These are phyloP conservation scores for Frieseomelitta varia DNA, from an alignment of 1,140 invertebrate genomes.

Conservation along the genomic window DNA sequence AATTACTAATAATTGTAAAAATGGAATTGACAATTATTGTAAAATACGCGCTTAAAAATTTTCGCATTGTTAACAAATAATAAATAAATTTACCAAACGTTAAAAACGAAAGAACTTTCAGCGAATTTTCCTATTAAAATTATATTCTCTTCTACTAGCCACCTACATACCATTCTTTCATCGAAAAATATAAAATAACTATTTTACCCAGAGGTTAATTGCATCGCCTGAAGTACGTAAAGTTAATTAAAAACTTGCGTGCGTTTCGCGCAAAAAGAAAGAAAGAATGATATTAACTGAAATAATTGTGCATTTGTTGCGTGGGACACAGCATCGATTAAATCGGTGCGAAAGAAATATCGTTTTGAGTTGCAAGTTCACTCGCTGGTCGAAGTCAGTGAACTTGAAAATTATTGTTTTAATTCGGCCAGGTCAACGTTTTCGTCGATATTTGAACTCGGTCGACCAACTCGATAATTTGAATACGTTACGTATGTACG, in stretches of 20 bases:
- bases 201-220: neutral
- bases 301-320: neutral
- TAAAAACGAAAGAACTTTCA: too few species aligned
- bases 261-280: neutral
- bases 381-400: neutral
- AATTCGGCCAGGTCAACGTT: neutral
- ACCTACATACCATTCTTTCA: neutral
- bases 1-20: too few species aligned
- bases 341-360: neutral
- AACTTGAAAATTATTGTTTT: slow-evolving; percentile 20
- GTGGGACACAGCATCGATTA: neutral
- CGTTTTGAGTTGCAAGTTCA: neutral
- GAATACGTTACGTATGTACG: neutral
- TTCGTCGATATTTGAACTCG: neutral
- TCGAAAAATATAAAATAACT: slow-evolving; percentile 1
- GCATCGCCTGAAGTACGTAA: neutral
- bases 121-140: too few species aligned
- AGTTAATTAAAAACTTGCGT: neutral
- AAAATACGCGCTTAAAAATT: too few species aligned
- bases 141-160: too few species aligned
- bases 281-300: neutral
- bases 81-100: too few species aligned
- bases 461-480: neutral
- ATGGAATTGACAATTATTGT: too few species aligned
- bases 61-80: too few species aligned